These are phyloP conservation scores for Vulpes vulpes DNA, from an alignment of 2,113 vertebrate genomes.

Conservation along the genomic window DNA sequence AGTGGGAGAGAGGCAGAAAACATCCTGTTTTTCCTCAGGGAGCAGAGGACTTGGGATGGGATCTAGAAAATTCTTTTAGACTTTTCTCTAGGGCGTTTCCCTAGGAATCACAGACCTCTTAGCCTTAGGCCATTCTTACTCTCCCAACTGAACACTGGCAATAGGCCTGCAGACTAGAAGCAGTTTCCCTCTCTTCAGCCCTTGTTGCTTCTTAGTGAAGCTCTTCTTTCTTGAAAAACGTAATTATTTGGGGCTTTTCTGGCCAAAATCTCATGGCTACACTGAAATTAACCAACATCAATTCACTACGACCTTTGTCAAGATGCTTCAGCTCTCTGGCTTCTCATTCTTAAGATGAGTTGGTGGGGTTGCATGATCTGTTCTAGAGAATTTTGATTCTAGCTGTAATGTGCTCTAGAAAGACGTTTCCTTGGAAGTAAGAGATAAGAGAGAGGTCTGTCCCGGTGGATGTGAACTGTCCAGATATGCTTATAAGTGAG, in stretches of 20 bases:
- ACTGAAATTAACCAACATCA: slow-evolving; percentile 34
- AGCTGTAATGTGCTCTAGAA: background rate
- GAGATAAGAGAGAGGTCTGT: background rate
- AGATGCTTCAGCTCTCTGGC: background rate
- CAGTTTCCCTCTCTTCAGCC: background rate
- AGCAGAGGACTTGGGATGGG: background rate
- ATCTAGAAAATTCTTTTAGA: background rate
- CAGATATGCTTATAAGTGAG: background rate
- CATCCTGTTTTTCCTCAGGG: background rate
- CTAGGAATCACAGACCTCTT: background rate
- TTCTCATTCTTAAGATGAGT: slow-evolving; percentile 47
- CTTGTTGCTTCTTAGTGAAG: background rate
- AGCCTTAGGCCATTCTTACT: background rate
- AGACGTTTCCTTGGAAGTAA: background rate
- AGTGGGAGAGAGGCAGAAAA: background rate
- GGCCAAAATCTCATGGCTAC: background rate
- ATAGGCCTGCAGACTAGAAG: background rate
- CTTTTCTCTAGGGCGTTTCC: background rate
- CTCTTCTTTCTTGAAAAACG: background rate
- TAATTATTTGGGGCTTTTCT: background rate
- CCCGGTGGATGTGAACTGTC: background rate
- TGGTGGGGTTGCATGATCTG: background rate
- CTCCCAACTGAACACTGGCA: background rate
- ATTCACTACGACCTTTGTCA: slow-evolving; percentile 11
- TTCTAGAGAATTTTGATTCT: slow-evolving; percentile 12